These are phyloP conservation scores for Drosophila phalerata DNA, from an alignment of 2,888 invertebrate species.

Conservation along the genomic window DNA sequence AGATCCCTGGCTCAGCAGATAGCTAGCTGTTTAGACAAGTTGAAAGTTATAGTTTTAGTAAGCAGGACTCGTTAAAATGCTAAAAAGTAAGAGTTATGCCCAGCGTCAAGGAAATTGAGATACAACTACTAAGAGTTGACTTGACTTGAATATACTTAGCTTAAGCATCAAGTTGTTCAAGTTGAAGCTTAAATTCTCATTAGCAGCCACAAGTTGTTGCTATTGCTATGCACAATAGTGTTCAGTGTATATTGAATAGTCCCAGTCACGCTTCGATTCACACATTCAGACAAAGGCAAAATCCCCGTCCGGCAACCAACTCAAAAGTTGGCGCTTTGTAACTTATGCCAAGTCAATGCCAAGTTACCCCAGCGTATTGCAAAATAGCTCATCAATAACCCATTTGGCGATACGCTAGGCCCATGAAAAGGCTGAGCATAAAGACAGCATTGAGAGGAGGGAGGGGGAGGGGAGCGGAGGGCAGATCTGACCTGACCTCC, in stretches of 20 bases:
- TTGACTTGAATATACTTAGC: background rate
- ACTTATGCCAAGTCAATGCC: slow-evolving; percentile 59
- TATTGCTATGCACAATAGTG: background rate
- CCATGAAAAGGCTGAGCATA: slow-evolving; percentile 38
- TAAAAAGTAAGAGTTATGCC: slow-evolving; percentile 41
- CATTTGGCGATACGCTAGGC: slow-evolving; percentile 70
- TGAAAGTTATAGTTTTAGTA: slow-evolving; percentile 44
- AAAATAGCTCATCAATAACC: slow-evolving; percentile 80
- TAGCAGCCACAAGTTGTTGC: slow-evolving; percentile 54
- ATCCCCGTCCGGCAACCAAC: slow-evolving; percentile 16
- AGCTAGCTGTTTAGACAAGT: slow-evolving; percentile 53
- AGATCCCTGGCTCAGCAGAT: slow-evolving; percentile 50
- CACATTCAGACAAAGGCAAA: slow-evolving; percentile 44
- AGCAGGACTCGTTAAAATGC: slow-evolving; percentile 41
- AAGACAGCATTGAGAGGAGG: background rate
- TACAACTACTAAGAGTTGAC: slow-evolving; percentile 3
- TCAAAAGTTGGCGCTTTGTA: slow-evolving; percentile 60
- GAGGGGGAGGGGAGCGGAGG: background rate
- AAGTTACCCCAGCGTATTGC: slow-evolving; percentile 56
- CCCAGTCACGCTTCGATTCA: slow-evolving; percentile 65
- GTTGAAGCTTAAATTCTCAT: slow-evolving; percentile 49
- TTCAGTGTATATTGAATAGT: slow-evolving; percentile 7
- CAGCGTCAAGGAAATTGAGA: slow-evolving; percentile 5
- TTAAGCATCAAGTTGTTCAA: background rate
- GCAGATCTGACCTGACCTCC: slow-evolving; percentile 37